These are phyloP conservation scores for Danaus chrysippus DNA, from an alignment of 2,888 invertebrate species.

Conservation along the genomic window DNA sequence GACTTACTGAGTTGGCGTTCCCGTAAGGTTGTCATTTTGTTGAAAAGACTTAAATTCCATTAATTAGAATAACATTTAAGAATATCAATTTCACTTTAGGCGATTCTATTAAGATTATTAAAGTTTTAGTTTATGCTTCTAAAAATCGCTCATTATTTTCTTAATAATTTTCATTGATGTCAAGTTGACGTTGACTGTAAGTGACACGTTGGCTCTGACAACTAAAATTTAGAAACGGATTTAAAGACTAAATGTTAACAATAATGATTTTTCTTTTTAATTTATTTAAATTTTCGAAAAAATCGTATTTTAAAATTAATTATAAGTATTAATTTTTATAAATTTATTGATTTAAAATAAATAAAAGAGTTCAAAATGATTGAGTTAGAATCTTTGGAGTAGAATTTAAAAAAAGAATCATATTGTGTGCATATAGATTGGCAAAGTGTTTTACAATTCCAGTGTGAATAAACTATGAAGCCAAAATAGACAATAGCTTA, in stretches of 20 bases:
- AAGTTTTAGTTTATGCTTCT: slow-evolving; percentile 1
- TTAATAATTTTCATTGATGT: slow-evolving; percentile 11
- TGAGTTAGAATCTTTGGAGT: no score
- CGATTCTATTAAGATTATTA: slow-evolving; percentile 8
- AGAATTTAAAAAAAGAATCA: no score
- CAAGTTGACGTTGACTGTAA: slow-evolving; percentile 22
- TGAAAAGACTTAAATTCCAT: slow-evolving; percentile 38
- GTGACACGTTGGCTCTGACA: slow-evolving; percentile 22
- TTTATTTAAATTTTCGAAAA: no score
- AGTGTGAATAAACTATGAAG: no score
- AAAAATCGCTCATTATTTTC: neutral
- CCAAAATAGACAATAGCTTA: no score
- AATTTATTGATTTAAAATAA: no score
- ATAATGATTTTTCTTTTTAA: no score
- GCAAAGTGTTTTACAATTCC: no score
- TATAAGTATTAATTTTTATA: no score
- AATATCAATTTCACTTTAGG: neutral
- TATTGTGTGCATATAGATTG: no score
- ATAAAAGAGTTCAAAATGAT: no score
- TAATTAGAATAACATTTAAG: slow-evolving; percentile 29
- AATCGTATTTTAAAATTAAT: no score
- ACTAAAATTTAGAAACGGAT: neutral
- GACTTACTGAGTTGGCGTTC: slow-evolving; percentile 62
- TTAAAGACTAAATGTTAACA: neutral
- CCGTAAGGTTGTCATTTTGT: slow-evolving; percentile 82